These are phyloP conservation scores for Dolomedes plantarius DNA, from an alignment of 2,888 invertebrate species.

Conservation along the genomic window DNA sequence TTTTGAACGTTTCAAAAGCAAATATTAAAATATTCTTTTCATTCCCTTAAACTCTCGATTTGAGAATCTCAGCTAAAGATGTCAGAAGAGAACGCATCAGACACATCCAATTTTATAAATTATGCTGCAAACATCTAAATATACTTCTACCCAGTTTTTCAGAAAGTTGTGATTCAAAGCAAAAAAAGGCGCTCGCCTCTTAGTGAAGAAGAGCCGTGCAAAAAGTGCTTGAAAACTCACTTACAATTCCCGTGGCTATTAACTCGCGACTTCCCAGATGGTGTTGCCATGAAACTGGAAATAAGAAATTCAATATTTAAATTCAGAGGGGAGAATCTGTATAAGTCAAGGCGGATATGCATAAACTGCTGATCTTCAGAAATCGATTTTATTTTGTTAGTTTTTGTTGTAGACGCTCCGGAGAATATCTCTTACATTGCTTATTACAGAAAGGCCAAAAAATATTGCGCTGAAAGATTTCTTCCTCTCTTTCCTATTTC, in stretches of 20 bases:
- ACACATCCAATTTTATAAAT: background rate
- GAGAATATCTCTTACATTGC: background rate
- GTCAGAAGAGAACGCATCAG: background rate
- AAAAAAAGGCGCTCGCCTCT: background rate
- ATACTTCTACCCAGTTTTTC: background rate
- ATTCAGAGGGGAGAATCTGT: background rate
- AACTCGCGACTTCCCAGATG: constrained; percentile 3
- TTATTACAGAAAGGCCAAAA: background rate
- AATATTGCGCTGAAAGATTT: background rate
- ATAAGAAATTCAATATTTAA: constrained; percentile 18
- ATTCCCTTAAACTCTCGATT: background rate
- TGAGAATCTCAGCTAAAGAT: no score
- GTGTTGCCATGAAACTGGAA: constrained; percentile 4
- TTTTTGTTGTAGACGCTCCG: background rate
- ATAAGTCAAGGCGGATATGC: background rate
- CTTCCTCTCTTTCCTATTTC: background rate
- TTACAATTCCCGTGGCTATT: constrained; percentile 14
- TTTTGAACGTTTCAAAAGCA: no score
- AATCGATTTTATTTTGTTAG: constrained; percentile 12
- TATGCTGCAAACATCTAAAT: background rate
- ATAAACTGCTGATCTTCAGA: constrained; percentile 13
- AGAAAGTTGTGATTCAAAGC: background rate
- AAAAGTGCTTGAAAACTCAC: constrained; percentile 4
- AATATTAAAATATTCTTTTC: background rate
- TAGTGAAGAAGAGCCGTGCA: background rate